phyloP scores from a whole-genome alignment of 2,888 invertebrate genomes.

The Drosophila mercatorum region DNA sequence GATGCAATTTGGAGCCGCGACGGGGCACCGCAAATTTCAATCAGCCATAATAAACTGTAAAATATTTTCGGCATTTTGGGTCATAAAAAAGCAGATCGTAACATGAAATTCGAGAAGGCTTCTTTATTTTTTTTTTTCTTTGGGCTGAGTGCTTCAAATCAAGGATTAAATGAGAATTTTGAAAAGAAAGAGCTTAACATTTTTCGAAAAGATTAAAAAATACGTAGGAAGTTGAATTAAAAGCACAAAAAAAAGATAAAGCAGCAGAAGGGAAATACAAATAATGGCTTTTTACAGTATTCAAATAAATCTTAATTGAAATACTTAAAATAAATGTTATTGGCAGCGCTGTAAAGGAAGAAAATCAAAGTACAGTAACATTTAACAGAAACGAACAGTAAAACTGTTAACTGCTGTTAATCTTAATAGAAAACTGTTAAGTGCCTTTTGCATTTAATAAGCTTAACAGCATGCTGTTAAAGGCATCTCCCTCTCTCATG shows the following conservation, averaged over 20 bases:
- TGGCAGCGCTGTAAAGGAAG: not conserved
- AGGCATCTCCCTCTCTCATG: not conserved
- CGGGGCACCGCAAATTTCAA: conserved; percentile 69
- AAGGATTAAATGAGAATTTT: conserved; percentile 39
- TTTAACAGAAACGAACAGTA: not conserved
- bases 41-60: conserved; percentile 75
- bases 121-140: not conserved
- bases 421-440: not conserved
- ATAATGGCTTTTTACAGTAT: not conserved
- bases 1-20: conserved; percentile 35
- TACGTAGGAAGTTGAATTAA: not conserved
- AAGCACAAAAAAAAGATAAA: not conserved
- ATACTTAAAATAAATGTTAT: not conserved
- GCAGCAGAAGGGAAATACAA: not conserved
- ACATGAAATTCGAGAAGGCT: conserved; percentile 44
- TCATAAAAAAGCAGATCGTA: conserved; percentile 29
- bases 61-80: conserved; percentile 50
- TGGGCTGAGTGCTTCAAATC: conserved; percentile 5
- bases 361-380: not conserved
- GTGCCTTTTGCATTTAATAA: no score
- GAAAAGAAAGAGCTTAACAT: conserved; percentile 17
- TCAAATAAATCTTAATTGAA: conserved; percentile 1
- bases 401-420: not conserved
- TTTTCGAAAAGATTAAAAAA: conserved; percentile 32
- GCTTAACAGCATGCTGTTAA: not conserved